These are phyloP conservation scores for Drosophila dunni DNA, from an alignment of 1,140 invertebrate species.

Conservation along the genomic window DNA sequence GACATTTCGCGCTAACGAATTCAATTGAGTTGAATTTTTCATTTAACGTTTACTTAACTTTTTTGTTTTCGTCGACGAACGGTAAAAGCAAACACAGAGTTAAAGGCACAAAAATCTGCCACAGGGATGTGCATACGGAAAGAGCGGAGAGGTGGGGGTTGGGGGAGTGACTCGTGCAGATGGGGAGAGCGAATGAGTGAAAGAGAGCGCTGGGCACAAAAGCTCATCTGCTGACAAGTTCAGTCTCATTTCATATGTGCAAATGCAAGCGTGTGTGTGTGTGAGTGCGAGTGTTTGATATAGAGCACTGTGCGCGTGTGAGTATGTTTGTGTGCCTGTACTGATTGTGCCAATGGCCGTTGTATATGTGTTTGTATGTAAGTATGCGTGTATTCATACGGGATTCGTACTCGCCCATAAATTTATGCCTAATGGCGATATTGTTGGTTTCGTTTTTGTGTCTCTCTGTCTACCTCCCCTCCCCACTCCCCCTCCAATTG, in stretches of 20 bases:
- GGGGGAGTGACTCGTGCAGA: not conserved
- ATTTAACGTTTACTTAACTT: conserved; percentile 82
- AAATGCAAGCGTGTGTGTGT: conserved; percentile 3
- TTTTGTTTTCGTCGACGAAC: conserved; percentile 56
- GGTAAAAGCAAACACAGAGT: conserved; percentile 35
- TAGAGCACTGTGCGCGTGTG: conserved; percentile 17
- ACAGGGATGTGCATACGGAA: conserved; percentile 53
- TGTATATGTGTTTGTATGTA: conserved; percentile 46
- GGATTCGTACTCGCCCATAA: conserved; percentile 43
- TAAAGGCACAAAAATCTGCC: conserved; percentile 41
- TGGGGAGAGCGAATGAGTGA: not conserved
- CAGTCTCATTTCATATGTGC: conserved; percentile 22
- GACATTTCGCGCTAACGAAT: conserved; percentile 83
- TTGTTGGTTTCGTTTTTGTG: conserved; percentile 59
- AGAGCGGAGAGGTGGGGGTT: not conserved
- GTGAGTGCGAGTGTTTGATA: not conserved
- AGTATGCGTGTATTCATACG: conserved; percentile 10
- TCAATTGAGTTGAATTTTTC: conserved; percentile 84
- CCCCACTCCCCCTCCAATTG: conserved; percentile 3
- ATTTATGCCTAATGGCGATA: conserved; percentile 80
- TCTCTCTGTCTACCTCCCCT: conserved; percentile 14
- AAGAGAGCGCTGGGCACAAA: conserved; percentile 28
- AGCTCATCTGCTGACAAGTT: conserved; percentile 39
- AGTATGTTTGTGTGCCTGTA: conserved; percentile 17
- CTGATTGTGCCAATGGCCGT: conserved; percentile 72